Percentiles rank a stretch among this genome's conserved stretches.
Evolutionary conservation across 2,113 vertebrate species (phyloP).

Genomic region (Archocentrus centrarchus): DNA sequence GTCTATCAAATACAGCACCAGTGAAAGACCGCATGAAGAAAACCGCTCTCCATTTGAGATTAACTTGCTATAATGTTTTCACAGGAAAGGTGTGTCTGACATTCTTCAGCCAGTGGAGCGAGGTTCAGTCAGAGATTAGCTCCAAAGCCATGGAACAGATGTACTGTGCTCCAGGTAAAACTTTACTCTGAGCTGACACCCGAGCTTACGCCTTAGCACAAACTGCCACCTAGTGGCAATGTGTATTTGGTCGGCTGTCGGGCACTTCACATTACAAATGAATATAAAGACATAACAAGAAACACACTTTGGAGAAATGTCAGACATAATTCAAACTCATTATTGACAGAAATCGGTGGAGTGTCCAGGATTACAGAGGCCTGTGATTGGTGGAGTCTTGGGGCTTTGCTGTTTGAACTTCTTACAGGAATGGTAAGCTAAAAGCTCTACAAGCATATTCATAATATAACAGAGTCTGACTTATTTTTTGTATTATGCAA

Average conservation of each 20-base stretch:
- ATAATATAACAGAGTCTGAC: background rate
- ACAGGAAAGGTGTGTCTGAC: conserved; percentile 92
- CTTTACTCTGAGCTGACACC: background rate
- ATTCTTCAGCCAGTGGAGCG: conserved; percentile 97
- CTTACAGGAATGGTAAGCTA: conserved; percentile 90
- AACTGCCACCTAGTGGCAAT: conserved; percentile 60
- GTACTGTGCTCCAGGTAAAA: conserved; percentile 94
- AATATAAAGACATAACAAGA: background rate
- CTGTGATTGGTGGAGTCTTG: conserved; percentile 98
- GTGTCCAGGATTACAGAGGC: conserved; percentile 88
- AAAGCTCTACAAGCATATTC: background rate
- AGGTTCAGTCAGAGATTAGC: conserved; percentile 89
- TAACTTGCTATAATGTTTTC: conserved; percentile 29
- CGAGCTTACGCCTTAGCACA: conserved; percentile 3
- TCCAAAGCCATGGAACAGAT: conserved; percentile 86
- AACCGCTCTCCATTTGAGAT: background rate
- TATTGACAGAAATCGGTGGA: conserved; percentile 90
- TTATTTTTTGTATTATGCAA: background rate
- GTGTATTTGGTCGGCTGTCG: background rate
- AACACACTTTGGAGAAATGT: background rate
- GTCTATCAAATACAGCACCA: background rate
- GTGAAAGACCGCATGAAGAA: background rate
- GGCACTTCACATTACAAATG: background rate
- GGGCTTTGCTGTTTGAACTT: conserved; percentile 91
- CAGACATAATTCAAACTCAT: background rate